Evolutionary conservation across 2,888 invertebrate genomes (phyloP).

Genomic region (Acleris laterana): DNA sequence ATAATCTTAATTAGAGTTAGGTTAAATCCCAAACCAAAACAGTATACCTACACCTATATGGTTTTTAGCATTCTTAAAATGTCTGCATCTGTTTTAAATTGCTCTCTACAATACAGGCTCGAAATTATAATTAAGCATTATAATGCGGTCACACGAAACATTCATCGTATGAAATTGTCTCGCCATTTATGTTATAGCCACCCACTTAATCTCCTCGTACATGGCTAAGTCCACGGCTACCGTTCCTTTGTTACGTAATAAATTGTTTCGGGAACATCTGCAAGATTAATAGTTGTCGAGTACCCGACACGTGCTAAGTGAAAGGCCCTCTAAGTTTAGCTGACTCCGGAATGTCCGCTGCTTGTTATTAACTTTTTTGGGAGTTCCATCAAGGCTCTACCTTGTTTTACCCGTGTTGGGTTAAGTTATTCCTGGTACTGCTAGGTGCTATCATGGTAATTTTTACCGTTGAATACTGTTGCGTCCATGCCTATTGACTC

Average conservation of each 20-base stretch:
- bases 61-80: no score
- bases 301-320: conserved; percentile 69
- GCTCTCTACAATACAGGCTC: no score
- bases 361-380: conserved; percentile 30
- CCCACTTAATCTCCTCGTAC: conserved; percentile 65
- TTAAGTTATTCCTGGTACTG: no score
- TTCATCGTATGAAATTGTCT: conserved; percentile 58
- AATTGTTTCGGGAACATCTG: conserved; percentile 76
- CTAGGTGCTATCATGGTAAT: no score
- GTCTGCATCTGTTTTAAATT: no score
- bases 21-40: no score
- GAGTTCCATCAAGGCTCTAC: background rate
- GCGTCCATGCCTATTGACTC: no score
- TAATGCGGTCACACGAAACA: conserved; percentile 38
- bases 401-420: no score
- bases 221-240: conserved; percentile 61
- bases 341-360: conserved; percentile 21
- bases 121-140: no score
- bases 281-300: conserved; percentile 74
- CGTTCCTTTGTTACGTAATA: conserved; percentile 65
- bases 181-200: conserved; percentile 55
- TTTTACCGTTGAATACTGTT: no score
- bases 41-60: no score
- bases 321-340: conserved; percentile 52
- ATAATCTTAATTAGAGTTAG: no score